Percentiles rank a stretch among this genome's conserved stretches.
phyloP scores from a whole-genome alignment of 2,888 invertebrate species.

The Stenchaetothrips biformis region DNA sequence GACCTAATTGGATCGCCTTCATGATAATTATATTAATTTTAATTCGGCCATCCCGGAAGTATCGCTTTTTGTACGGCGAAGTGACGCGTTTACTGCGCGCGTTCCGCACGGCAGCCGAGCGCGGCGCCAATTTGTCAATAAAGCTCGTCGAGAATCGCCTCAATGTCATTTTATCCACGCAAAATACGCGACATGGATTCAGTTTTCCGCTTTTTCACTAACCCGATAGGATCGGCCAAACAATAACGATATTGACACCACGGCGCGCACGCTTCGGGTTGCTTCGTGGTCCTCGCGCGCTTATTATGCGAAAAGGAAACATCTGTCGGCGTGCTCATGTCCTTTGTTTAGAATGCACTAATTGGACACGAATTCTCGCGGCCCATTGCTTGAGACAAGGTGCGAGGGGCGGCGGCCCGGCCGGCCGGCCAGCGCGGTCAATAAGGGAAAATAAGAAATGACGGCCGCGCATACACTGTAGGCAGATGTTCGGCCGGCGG shows the following conservation, averaged over 20 bases:
- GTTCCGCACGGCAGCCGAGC: not conserved
- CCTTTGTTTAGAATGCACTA: not conserved
- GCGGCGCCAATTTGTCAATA: too few relatives aligned
- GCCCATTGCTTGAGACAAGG: not conserved
- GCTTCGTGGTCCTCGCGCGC: too few relatives aligned
- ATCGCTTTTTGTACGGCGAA: not conserved
- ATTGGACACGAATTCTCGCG: not conserved
- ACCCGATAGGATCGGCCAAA: too few relatives aligned
- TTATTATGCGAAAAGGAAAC: not conserved
- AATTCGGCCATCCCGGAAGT: slow-evolving; percentile 14
- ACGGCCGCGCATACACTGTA: not conserved
- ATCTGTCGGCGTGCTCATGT: not conserved
- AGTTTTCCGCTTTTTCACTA: too few relatives aligned
- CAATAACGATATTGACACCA: too few relatives aligned
- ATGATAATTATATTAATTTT: slow-evolving; percentile 17
- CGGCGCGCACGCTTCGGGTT: too few relatives aligned
- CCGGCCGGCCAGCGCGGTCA: not conserved
- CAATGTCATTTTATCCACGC: not conserved
- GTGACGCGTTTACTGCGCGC: not conserved
- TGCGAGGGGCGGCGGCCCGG: too few relatives aligned
- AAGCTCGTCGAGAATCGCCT: too few relatives aligned
- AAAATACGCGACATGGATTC: too few relatives aligned
- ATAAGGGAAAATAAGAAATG: not conserved
- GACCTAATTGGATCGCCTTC: not conserved
- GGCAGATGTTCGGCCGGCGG: slow-evolving; percentile 6